Evolutionary conservation across 2,797 vertebrate genomes (phyloP), one percentile per base, ranked within the genome.

Genomic region (Limosa lapponica): DNA sequence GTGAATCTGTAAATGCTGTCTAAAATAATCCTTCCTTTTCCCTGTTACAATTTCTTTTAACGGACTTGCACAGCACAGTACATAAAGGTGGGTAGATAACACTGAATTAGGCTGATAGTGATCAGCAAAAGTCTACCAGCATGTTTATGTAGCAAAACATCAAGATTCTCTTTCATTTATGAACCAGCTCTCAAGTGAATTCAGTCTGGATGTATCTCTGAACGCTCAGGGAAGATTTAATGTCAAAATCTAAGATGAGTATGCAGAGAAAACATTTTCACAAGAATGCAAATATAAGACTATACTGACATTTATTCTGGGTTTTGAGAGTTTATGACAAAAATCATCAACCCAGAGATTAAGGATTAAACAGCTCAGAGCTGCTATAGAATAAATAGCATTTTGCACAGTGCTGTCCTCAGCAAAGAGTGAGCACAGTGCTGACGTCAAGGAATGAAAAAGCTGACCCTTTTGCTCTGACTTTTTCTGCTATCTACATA

Each of bases 281-380:
- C 41, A 75, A 91, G 72, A 95, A 93, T 58, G 70, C 16, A 93
- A 87, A 96, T 91, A 80, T 58, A 92, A 95, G 97, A 94, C 75
- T 94, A 97, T 79, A 69, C 70, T 97, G 97, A 94, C 94, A 95
- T 95, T 92, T 97, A 87, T 95, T 97, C 87, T 62, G 83, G 84
- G 62, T 59, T 92, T 89, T 84, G 87, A 77, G 71, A 96, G 70
- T 96, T 96, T 95, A 62, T 92, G 93, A 81, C 87, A 97, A 96
- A 96, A 95, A 74, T 61, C 71, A 87, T 94, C 96, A 97, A 78
- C 28, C 51, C 58, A 75, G 77, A 96, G 95, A 97, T 96, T 97
- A 97, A 91, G 92, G 94, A 96, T 93, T 94, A 96, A 91, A 57
- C 1, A 11, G 19, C 65, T 92, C 87, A 87, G 74, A 87, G 66